Evolutionary conservation across 2,113 vertebrate genomes (phyloP), one percentile per base, ranked within the genome.

Genomic region (Himantopus leucocephalus): DNA sequence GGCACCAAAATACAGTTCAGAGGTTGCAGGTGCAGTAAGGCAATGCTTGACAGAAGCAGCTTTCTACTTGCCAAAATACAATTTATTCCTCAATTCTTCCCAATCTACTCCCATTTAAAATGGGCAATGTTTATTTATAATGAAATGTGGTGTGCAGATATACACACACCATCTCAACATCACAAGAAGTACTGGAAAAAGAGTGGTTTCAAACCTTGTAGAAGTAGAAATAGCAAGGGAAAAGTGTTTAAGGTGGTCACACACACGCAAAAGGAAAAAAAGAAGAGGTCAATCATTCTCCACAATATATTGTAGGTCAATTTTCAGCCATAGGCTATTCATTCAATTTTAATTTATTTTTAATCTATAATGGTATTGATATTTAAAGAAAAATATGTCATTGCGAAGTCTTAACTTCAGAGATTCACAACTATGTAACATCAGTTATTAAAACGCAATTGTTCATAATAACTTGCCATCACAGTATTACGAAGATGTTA

Each of bases 141-240:
- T 32, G 16, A 66, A 64, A 79, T 13, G 7, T 45, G 41, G n/a
- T 22, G 43, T 30, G 27, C 11, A 83, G 35, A 55, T 45, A 18
- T 3, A 48, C 0, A 1, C 0, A 1, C 53, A 50, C 37, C 41
- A 14, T 6, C 14, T 82, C 27, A 63, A 45, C 8, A 90, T 12
- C 35, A 59, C 26, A 37, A 60, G 84, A 18, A 11, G 9, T 12
- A 34, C 7, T 21, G 14, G 17, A 5, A 18, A 63, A 80, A 35
- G 67, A 29, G 56, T 27, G 14, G 12, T 35, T 81, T 78, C 56
- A 85, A 71, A 83, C 10, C 20, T 72, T 68, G 1, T 30, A 29
- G 53, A 47, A 67, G 8, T 4, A 77, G 23, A 66, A 94, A 48
- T 29, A 74, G 26, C 30, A 78, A 19, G 14, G 26, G 34, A 64